A percentile compares a stretch with the other conserved stretches of the same genome.
Evolutionary conservation across 2,797 vertebrate genomes (phyloP).

Genomic region (Iguana delicatissima): DNA sequence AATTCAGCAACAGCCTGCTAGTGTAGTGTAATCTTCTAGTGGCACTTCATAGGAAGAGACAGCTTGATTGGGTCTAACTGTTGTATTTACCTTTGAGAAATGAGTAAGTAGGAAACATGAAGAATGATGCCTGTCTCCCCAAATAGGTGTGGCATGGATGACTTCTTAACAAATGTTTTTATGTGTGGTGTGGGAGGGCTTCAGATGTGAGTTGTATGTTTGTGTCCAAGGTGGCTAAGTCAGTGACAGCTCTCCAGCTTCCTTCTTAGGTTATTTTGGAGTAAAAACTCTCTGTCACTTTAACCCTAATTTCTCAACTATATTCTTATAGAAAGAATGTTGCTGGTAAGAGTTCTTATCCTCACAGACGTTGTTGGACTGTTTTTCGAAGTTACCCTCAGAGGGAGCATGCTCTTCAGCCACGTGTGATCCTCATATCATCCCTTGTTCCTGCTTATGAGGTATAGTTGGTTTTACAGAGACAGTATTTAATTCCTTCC

Average conservation of each 20-base stretch:
- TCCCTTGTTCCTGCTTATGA: conserved; percentile 87
- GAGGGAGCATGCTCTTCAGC: conserved; percentile 9
- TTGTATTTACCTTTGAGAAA: too few relatives aligned
- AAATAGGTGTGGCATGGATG: neutral
- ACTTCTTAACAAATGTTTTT: neutral
- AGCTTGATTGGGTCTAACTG: too few relatives aligned
- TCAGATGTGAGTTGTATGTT: neutral
- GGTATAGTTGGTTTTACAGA: conserved; percentile 70
- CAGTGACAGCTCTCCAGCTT: neutral
- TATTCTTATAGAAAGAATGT: conserved; percentile 61
- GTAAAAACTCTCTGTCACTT: neutral
- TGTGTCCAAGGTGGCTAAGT: too few relatives aligned
- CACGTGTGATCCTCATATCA: conserved; percentile 84
- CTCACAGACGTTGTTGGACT: conserved; percentile 25
- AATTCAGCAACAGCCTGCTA: too few relatives aligned
- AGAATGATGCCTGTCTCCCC: neutral
- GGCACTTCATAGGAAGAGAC: too few relatives aligned
- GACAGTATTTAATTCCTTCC: neutral
- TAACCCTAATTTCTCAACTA: conserved; percentile 2
- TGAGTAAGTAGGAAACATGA: too few relatives aligned
- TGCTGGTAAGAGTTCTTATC: conserved; percentile 59
- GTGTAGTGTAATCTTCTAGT: too few relatives aligned
- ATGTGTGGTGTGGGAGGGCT: too few relatives aligned
- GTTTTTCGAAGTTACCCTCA: conserved; percentile 15
- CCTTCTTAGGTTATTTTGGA: neutral